Evolutionary conservation across 2,888 invertebrate genomes (phyloP).

Genomic region (Thyatira batis): DNA sequence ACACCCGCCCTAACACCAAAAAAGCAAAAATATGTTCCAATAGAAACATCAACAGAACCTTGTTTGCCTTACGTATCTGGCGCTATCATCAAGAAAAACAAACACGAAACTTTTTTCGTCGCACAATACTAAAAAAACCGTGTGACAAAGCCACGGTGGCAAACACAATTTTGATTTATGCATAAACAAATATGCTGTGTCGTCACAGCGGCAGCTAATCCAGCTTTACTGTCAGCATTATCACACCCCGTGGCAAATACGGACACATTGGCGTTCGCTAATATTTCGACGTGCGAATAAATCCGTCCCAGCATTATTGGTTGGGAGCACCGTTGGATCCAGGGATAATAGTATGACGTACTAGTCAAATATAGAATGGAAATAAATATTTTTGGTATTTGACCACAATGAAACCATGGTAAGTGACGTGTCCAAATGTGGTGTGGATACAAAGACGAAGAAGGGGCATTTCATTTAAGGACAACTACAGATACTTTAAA

Average conservation of each 20-base stretch:
- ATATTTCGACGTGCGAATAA: background rate
- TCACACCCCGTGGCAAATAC: constrained; percentile 17
- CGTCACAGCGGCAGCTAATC: constrained; percentile 24
- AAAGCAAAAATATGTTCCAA: background rate
- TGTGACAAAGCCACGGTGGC: background rate
- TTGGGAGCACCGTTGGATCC: background rate
- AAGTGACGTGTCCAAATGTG: too few species aligned
- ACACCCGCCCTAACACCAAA: background rate
- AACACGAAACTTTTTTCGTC: background rate
- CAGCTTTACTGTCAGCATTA: constrained; percentile 23
- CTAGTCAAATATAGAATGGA: background rate
- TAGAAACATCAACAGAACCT: background rate
- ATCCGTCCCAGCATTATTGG: background rate
- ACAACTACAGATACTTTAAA: too few species aligned
- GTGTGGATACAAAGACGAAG: too few species aligned
- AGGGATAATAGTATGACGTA: too few species aligned
- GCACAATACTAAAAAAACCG: background rate
- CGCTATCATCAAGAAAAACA: background rate
- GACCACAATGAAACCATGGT: too few species aligned
- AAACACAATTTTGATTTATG: constrained; percentile 3
- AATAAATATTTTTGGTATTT: background rate
- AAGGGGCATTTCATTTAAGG: too few species aligned
- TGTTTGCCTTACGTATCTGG: background rate
- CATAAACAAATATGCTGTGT: constrained; percentile 1
- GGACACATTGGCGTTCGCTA: constrained; percentile 3